Percentiles rank a stretch among this genome's conserved stretches.
phyloP scores from a whole-genome alignment of 1,140 invertebrate genomes.

The Euschistus heros region DNA sequence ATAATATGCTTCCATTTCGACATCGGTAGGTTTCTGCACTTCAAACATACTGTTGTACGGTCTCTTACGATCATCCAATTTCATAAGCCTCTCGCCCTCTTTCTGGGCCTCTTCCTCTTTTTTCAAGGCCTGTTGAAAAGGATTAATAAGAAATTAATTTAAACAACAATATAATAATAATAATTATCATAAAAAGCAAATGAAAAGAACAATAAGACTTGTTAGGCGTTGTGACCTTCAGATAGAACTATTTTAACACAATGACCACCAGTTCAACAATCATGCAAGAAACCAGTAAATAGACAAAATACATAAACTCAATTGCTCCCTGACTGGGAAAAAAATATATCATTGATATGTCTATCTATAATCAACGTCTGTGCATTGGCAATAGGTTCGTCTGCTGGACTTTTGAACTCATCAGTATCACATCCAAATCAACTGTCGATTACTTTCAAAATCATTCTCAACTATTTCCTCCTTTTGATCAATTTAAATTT shows the following conservation, averaged over 20 bases:
- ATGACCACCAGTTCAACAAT: not conserved
- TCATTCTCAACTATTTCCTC: no score
- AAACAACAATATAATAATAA: not conserved
- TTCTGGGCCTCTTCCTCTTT: constrained; percentile 51
- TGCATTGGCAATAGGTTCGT: no score
- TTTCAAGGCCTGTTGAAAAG: constrained; percentile 45
- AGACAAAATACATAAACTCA: no score
- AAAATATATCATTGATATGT: no score
- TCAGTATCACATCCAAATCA: no score
- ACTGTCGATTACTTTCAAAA: no score
- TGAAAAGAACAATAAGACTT: not conserved
- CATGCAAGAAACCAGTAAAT: not conserved
- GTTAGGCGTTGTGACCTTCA: not conserved
- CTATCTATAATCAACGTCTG: no score
- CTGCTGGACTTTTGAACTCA: no score
- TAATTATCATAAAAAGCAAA: not conserved
- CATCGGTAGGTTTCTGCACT: constrained; percentile 70
- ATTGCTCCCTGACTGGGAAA: no score
- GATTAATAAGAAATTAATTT: constrained; percentile 12
- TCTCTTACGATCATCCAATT: constrained; percentile 77
- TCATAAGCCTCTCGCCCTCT: constrained; percentile 52
- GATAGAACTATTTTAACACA: not conserved
- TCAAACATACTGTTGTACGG: constrained; percentile 85
- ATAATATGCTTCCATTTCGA: constrained; percentile 88
- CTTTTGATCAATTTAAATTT: no score